Evolutionary conservation across 2,113 vertebrate genomes (phyloP).

Genomic region (Actinemys pallida): DNA sequence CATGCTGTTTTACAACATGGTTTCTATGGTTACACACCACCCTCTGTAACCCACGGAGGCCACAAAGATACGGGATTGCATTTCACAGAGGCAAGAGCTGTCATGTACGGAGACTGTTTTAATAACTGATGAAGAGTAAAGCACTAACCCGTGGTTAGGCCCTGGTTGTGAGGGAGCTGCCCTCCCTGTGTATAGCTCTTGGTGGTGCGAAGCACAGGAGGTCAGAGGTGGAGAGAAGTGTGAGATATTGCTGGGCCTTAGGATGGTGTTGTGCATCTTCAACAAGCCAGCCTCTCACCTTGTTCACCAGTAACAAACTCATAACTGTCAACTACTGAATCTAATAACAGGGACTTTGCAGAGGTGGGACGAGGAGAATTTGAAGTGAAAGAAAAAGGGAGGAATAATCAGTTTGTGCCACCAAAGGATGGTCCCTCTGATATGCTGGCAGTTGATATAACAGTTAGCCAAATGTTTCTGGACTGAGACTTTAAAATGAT

Average conservation of each 20-base stretch:
- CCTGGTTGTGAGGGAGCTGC: background rate
- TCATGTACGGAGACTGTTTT: background rate
- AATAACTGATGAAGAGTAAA: background rate
- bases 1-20: constrained; percentile 46
- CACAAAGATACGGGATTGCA: constrained; percentile 47
- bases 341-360: background rate
- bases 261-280: background rate
- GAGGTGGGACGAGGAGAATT: fast-evolving
- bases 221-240: fast-evolving
- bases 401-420: background rate
- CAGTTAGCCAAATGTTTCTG: background rate
- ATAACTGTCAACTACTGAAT: background rate
- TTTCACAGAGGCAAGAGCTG: constrained; percentile 37
- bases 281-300: background rate
- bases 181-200: fast-evolving
- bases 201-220: fast-evolving
- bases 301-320: background rate
- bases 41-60: constrained; percentile 48
- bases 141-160: background rate
- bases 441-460: background rate
- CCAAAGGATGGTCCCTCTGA: background rate
- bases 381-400: background rate
- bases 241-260: fast-evolving
- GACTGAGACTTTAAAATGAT: constrained; percentile 17
- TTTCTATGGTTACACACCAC: constrained; percentile 76